Evolutionary conservation across 1,140 invertebrate genomes (phyloP).

Genomic region (Hydropsyche tenuis): DNA sequence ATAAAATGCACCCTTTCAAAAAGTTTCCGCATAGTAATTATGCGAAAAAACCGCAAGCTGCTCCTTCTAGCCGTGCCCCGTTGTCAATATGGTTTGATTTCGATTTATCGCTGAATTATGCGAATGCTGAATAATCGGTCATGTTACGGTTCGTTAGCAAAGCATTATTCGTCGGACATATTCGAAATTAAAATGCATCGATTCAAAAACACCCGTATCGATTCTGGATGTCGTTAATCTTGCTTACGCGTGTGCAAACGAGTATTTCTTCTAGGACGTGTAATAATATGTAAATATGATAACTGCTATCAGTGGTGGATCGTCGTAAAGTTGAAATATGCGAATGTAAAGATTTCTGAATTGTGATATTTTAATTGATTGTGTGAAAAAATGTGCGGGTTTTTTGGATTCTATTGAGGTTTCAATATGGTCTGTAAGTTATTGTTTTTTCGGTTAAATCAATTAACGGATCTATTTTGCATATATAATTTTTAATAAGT

Average conservation of each 20-base stretch:
- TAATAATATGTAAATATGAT: no score
- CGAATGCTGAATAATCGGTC: neutral
- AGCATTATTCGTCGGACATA: neutral
- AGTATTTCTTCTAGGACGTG: no score
- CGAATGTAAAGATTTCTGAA: no score
- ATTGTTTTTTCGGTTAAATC: no score
- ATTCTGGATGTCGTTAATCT: neutral
- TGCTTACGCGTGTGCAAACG: neutral
- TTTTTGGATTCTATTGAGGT: no score
- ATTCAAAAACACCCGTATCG: slow-evolving; percentile 5
- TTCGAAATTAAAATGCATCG: neutral
- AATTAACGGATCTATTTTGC: no score
- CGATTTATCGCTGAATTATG: slow-evolving; percentile 35
- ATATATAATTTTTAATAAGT: no score
- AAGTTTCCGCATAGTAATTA: neutral
- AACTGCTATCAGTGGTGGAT: no score
- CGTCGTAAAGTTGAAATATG: no score
- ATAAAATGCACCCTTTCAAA: neutral
- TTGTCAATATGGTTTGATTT: slow-evolving; percentile 31
- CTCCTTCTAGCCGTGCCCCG: neutral
- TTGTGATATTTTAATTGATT: no score
- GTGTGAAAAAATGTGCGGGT: no score
- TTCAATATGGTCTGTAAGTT: no score
- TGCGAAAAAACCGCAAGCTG: neutral
- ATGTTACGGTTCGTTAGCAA: slow-evolving; percentile 12